Evolutionary conservation across 1,140 invertebrate species (phyloP).

Genomic region (Diorhabda sublineata): DNA sequence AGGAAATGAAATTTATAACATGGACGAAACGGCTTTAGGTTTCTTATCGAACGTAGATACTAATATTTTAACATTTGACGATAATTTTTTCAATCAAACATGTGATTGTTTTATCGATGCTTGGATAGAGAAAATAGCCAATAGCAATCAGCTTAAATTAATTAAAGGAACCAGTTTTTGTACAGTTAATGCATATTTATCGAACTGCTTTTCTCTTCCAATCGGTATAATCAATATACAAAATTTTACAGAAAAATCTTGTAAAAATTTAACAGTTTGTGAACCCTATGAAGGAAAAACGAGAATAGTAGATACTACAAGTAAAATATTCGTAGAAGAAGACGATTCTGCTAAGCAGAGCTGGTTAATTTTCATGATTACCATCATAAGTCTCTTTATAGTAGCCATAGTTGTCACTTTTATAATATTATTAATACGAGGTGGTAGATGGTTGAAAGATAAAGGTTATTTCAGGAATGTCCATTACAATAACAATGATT

Average conservation of each 20-base stretch:
- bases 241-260: constrained; percentile 60
- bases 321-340: constrained; percentile 40
- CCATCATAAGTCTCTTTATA: constrained; percentile 48
- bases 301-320: constrained; percentile 45
- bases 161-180: constrained; percentile 60
- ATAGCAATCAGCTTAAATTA: constrained; percentile 46
- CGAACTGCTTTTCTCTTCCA: constrained; percentile 59
- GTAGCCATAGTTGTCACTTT: constrained; percentile 50
- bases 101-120: constrained; percentile 60
- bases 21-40: constrained; percentile 51
- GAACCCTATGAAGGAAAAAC: constrained; percentile 48
- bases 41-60: constrained; percentile 55
- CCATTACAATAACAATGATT: constrained; percentile 35
- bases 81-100: constrained; percentile 58
- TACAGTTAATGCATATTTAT: constrained; percentile 54
- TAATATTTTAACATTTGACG: constrained; percentile 52
- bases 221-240: constrained; percentile 58
- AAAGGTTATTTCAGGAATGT: constrained; percentile 50
- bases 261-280: constrained; percentile 50
- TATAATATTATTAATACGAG: constrained; percentile 50
- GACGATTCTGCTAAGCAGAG: constrained; percentile 24
- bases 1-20: constrained; percentile 57
- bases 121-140: constrained; percentile 52
- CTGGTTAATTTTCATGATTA: constrained; percentile 39
- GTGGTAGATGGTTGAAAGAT: constrained; percentile 53